These are phyloP conservation scores for Agelastica alni DNA, from an alignment of 2,888 invertebrate species.

Conservation along the genomic window DNA sequence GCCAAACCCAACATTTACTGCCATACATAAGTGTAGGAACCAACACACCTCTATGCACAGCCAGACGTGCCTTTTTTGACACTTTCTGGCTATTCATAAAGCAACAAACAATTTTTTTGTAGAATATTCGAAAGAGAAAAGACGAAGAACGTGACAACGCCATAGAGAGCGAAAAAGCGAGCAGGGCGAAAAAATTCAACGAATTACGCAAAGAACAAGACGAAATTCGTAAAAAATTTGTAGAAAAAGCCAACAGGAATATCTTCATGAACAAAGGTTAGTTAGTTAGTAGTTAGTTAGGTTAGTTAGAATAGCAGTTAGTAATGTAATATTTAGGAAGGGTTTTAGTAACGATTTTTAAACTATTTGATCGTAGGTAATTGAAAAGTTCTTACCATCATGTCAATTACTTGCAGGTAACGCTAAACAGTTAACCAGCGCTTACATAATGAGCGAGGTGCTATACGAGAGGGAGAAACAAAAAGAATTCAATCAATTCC, in stretches of 20 bases:
- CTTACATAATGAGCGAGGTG: constrained; percentile 47
- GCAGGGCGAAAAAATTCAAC: constrained; percentile 36
- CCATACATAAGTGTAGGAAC: too few relatives aligned
- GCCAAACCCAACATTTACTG: too few relatives aligned
- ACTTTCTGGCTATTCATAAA: too few relatives aligned
- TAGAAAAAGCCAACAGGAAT: constrained; percentile 44
- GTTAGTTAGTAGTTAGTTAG: not conserved
- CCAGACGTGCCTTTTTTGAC: too few relatives aligned
- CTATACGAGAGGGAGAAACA: constrained; percentile 50
- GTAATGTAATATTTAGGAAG: too few relatives aligned
- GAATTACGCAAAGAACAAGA: constrained; percentile 41
- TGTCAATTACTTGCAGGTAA: constrained; percentile 43
- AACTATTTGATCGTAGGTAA: too few relatives aligned
- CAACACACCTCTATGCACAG: too few relatives aligned
- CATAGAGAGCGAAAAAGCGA: constrained; percentile 39
- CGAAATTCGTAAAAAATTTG: constrained; percentile 41
- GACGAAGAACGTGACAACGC: constrained; percentile 37
- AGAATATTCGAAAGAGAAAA: constrained; percentile 44
- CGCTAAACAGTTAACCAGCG: constrained; percentile 48
- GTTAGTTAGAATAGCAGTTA: too few relatives aligned
- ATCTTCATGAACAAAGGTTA: constrained; percentile 39
- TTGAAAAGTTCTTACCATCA: too few relatives aligned
- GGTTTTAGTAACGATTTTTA: too few relatives aligned
- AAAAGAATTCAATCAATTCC: constrained; percentile 44
- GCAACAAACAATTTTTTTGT: too few relatives aligned